Base-by-base conservation (phyloP, 2,888 invertebrate species). In the Himalopsyche japonica region DNA sequence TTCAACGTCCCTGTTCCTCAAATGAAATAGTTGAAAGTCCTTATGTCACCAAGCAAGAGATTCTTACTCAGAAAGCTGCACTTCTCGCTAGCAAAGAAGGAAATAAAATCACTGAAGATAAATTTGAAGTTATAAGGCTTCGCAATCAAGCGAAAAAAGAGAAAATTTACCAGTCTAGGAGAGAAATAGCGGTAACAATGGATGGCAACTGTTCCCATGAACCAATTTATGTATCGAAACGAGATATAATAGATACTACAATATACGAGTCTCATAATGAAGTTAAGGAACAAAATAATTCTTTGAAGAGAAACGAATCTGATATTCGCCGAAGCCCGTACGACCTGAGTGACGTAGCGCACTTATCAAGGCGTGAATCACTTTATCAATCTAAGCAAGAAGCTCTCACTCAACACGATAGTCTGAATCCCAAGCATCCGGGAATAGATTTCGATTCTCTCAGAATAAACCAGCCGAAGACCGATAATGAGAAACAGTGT, bases 101-200 rank as follows among this genome's bases (percentile, higher is more conserved):
- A 47, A 89, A 89, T 82, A 89, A 90, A 82, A 82, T 81, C 34
- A 88, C 92, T 76, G 92, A 92, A 88, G 92, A 92, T 83, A 92
- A 92, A 87, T 88, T 92, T 49, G 92, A 92, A 89, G 91, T 92
- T 77, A 93, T 93, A 85, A 92, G 92, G 88, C 92, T 92, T 88
- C 90, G 92, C 86, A 93, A 93, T 87, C 92, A 92, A 88, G 92
- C 92, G 2, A 92, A 92, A 86, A 92, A 92, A 86, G 92, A 93
- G 87, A 90, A 92, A 89, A 92, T 92, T 86, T 92, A 92, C 88
- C 92, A 92, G 88, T 91, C 92, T 20, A 90, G 92, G 87, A 91
- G 92, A 87, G 92, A 93, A 88, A 91, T 91, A 24, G 70, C 64
- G 3, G 84, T 76, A 47, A 47, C 32, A 32, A 64, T 80, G 76